These are phyloP conservation scores for Coilia nasus DNA, from an alignment of 2,797 vertebrate genomes.

Conservation along the genomic window DNA sequence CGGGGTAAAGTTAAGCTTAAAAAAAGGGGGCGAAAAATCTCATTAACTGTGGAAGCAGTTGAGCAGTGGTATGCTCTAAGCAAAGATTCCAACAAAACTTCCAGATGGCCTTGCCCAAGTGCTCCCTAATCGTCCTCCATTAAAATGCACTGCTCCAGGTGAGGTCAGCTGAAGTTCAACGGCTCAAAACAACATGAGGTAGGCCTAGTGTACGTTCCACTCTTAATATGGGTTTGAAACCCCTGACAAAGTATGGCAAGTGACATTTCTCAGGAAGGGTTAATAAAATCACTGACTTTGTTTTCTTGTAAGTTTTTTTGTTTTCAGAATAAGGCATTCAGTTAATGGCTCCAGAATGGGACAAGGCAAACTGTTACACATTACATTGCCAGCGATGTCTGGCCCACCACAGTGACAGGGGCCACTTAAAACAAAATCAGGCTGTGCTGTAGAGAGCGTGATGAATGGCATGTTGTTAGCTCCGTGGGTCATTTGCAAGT, in stretches of 20 bases:
- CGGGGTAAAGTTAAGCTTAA: background rate
- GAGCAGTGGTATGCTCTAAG: background rate
- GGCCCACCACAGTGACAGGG: constrained; percentile 15
- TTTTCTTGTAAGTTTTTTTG: background rate
- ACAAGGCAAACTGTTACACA: background rate
- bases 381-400: background rate
- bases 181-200: constrained; percentile 22
- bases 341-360: background rate
- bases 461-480: constrained; percentile 51
- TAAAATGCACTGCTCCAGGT: background rate
- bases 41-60: constrained; percentile 20
- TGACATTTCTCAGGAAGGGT: background rate
- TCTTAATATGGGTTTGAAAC: background rate
- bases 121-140: background rate
- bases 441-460: constrained; percentile 33
- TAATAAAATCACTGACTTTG: background rate
- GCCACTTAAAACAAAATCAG: background rate
- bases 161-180: constrained; percentile 43
- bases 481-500: constrained; percentile 47
- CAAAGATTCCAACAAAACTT: constrained; percentile 9
- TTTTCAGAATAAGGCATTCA: background rate
- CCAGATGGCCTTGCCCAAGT: background rate
- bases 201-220: background rate
- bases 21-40: background rate
- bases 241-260: background rate